A percentile compares a stretch with the other conserved stretches of the same genome.
Conservation (phyloP, 2,888 invertebrate species). For the Theretra japonica region DNA sequence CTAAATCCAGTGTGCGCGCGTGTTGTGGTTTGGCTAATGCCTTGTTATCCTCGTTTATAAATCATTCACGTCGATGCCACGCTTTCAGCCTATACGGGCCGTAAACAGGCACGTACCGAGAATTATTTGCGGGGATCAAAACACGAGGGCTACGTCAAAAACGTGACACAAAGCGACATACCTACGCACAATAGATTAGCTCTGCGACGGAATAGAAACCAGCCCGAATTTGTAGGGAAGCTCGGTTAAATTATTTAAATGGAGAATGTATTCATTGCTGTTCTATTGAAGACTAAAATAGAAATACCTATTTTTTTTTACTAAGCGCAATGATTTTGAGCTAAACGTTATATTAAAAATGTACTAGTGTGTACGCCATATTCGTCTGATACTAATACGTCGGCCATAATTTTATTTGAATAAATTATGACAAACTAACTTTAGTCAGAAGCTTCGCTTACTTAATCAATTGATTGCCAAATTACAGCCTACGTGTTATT, state of each 20-base stretch:
- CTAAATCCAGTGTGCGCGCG: constrained; percentile 68
- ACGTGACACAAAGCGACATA: constrained; percentile 11
- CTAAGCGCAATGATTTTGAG: neutral
- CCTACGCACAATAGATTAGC: constrained; percentile 8
- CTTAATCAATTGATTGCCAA: too few relatives aligned
- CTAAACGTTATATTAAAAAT: too few relatives aligned
- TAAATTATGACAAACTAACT: too few relatives aligned
- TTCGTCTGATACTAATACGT: neutral
- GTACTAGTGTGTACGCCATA: neutral
- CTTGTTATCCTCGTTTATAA: constrained; percentile 72
- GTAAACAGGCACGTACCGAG: constrained; percentile 43
- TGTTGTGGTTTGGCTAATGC: constrained; percentile 75
- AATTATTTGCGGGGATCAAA: constrained; percentile 24
- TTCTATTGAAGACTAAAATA: neutral
- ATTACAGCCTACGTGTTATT: too few relatives aligned
- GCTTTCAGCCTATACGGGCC: constrained; percentile 44
- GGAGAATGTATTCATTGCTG: neutral
- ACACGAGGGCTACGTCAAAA: constrained; percentile 18
- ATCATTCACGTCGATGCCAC: constrained; percentile 75
- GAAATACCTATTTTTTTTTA: neutral
- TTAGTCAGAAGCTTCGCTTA: too few relatives aligned
- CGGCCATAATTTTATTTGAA: too few relatives aligned
- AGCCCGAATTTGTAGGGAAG: neutral
- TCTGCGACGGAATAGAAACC: neutral
- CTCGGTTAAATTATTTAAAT: neutral